A percentile compares a stretch with the other conserved stretches of the same genome.
These are phyloP conservation scores for Fistularia tabacaria DNA, from an alignment of 2,797 vertebrate genomes.

Conservation along the genomic window DNA sequence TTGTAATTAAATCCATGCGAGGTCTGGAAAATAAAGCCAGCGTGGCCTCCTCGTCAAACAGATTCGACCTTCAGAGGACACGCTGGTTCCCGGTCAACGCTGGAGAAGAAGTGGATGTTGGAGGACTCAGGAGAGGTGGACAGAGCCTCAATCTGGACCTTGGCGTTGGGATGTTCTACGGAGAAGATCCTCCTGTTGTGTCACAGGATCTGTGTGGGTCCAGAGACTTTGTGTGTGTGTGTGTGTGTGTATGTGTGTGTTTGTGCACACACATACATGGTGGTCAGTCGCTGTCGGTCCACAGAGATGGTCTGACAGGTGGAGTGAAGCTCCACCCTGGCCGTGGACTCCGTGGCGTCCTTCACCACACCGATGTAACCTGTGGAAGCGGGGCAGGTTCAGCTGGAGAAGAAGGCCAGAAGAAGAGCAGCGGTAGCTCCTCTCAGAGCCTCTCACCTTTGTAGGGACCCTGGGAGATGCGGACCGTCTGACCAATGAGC, in stretches of 20 bases:
- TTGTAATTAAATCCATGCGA: no score
- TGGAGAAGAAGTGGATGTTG: no score
- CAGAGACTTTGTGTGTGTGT: background rate
- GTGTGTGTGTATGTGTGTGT: background rate
- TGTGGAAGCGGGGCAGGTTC: conserved; percentile 41
- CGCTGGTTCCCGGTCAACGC: no score
- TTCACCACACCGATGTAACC: conserved; percentile 96
- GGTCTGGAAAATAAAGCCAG: no score
- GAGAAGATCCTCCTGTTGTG: background rate
- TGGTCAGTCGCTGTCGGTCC: conserved; percentile 87
- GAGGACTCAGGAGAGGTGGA: no score
- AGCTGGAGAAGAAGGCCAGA: background rate
- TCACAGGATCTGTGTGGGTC: background rate
- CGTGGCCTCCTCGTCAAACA: no score
- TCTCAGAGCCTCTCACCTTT: conserved; percentile 76
- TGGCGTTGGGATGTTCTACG: no score
- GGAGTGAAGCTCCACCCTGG: conserved; percentile 91
- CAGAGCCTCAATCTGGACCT: no score
- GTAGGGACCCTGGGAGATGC: conserved; percentile 94
- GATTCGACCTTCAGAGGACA: no score
- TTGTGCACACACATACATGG: conserved; percentile 84
- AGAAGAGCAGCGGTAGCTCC: background rate
- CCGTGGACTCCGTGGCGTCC: conserved; percentile 92
- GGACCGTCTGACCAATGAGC: conserved; percentile 92
- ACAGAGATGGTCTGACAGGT: conserved; percentile 98